Conservation (phyloP, 2,797 vertebrate species). For the Margarornis squamiger region DNA sequence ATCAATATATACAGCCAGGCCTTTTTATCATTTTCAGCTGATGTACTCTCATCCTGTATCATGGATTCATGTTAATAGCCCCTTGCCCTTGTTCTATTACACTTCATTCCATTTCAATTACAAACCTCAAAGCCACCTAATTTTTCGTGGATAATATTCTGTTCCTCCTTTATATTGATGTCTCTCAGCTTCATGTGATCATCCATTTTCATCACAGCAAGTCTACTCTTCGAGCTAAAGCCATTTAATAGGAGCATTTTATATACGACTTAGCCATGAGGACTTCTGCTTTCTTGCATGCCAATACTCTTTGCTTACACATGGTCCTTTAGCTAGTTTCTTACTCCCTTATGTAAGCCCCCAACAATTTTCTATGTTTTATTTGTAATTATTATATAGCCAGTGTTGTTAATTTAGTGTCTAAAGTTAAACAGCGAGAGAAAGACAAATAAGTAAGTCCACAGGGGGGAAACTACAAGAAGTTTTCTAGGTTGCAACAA, state of each 20-base stretch:
- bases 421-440: neutral
- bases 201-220: constrained; percentile 20
- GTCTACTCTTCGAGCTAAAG: neutral
- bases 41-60: neutral
- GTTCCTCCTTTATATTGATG: constrained; percentile 42
- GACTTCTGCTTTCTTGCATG: neutral
- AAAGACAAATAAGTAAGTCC: neutral
- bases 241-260: neutral
- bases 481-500: neutral
- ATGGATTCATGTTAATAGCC: constrained; percentile 29
- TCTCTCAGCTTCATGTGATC: neutral
- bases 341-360: neutral
- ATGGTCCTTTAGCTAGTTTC: neutral
- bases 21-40: constrained; percentile 39
- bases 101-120: constrained; percentile 55
- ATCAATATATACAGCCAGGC: constrained; percentile 24
- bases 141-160: constrained; percentile 30
- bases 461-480: accelerated
- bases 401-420: neutral
- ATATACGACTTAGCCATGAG: neutral
- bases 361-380: neutral
- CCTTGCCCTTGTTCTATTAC: constrained; percentile 35
- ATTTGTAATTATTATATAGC: neutral
- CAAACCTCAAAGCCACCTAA: constrained; percentile 31
- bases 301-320: neutral